These are phyloP conservation scores for Rhimphoctona megacephalus DNA, from an alignment of 2,888 invertebrate species.

Conservation along the genomic window DNA sequence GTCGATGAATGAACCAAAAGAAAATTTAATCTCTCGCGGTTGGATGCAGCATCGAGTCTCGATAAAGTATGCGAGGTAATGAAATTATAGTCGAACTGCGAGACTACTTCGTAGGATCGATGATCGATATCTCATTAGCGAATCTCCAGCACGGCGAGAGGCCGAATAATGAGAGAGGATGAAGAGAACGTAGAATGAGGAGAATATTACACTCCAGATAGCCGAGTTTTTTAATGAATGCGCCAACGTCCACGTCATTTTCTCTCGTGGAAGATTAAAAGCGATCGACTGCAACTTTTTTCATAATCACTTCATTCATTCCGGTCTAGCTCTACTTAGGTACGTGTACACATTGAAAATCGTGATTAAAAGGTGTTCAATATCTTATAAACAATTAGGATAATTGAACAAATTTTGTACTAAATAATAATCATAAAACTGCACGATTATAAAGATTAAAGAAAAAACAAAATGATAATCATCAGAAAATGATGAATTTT, in stretches of 20 bases:
- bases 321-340: neutral
- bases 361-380: neutral
- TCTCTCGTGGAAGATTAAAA: neutral
- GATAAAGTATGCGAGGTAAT: conserved; percentile 36
- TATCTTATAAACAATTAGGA: neutral
- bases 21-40: conserved; percentile 3
- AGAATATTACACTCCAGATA: conserved; percentile 3
- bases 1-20: neutral
- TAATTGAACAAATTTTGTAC: neutral
- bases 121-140: conserved; percentile 56
- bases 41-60: neutral
- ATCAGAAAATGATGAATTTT: neutral
- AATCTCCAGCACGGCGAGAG: neutral
- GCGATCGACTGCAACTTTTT: neutral
- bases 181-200: neutral
- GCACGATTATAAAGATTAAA: neutral
- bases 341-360: neutral
- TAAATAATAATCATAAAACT: neutral
- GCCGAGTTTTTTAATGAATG: neutral
- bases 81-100: neutral
- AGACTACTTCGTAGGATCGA: conserved; percentile 30
- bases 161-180: neutral
- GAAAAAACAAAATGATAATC: neutral
- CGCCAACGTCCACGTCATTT: neutral
- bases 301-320: neutral